Evolutionary conservation across 2,797 vertebrate species (phyloP).

Genomic region (Lagorchestes hirsutus): DNA sequence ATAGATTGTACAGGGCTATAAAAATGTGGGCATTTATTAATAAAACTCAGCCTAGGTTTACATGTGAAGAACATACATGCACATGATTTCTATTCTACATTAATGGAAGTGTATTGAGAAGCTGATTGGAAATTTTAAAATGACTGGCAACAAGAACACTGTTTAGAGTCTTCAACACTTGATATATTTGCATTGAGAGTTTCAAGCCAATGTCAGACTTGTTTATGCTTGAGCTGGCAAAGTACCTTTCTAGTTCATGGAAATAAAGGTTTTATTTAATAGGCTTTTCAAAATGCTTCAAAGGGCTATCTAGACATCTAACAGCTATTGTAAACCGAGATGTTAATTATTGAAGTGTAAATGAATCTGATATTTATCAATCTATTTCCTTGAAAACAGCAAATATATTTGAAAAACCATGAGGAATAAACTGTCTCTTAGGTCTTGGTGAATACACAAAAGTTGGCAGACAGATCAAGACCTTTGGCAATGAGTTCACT

Average conservation of each 20-base stretch:
- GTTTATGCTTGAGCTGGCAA: not conserved
- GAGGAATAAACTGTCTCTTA: slow-evolving; percentile 36
- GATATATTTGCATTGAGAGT: not conserved
- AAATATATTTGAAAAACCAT: slow-evolving; percentile 49
- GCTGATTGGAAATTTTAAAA: slow-evolving; percentile 4
- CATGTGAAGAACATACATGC: not conserved
- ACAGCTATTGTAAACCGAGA: slow-evolving; percentile 53
- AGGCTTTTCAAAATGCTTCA: slow-evolving; percentile 26
- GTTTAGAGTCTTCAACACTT: not conserved
- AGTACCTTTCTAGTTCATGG: slow-evolving; percentile 27
- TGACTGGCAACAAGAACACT: not conserved
- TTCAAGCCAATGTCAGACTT: slow-evolving; percentile 21
- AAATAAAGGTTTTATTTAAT: slow-evolving; percentile 41
- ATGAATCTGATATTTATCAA: slow-evolving; percentile 53
- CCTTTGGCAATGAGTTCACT: not conserved
- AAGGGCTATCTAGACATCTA: slow-evolving; percentile 29
- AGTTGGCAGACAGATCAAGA: not conserved
- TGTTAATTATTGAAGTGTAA: slow-evolving; percentile 61
- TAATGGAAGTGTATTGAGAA: not conserved
- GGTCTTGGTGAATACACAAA: slow-evolving; percentile 22
- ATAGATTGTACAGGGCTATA: not conserved
- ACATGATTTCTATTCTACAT: not conserved
- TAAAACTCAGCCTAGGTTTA: not conserved
- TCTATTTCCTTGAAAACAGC: slow-evolving; percentile 14
- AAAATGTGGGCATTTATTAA: not conserved